phyloP scores from a whole-genome alignment of 2,113 vertebrate genomes.

The Polypterus bichir region DNA sequence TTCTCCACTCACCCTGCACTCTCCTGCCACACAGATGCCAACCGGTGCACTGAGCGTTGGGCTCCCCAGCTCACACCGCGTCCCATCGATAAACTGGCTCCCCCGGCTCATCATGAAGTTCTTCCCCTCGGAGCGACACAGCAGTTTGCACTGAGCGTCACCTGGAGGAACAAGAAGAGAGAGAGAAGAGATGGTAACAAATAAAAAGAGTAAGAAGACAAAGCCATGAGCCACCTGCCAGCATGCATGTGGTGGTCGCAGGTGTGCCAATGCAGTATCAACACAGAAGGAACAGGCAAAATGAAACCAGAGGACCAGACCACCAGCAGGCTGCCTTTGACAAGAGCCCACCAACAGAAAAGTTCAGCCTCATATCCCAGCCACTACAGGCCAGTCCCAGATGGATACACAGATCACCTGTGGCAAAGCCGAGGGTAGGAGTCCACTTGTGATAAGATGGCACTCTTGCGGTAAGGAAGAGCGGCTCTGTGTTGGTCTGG shows the following conservation, averaged over 20 bases:
- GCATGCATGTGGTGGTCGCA: too few species aligned
- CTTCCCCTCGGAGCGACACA: slow-evolving; percentile 66
- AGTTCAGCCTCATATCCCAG: too few species aligned
- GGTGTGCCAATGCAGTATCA: too few species aligned
- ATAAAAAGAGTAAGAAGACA: too few species aligned
- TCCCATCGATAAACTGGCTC: slow-evolving; percentile 74
- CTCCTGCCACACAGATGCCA: slow-evolving; percentile 60
- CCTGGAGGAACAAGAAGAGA: slow-evolving; percentile 39
- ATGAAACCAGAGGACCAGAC: too few species aligned
- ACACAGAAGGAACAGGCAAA: too few species aligned
- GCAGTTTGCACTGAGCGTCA: slow-evolving; percentile 65
- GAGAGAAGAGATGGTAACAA: too few species aligned
- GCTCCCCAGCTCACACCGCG: slow-evolving; percentile 59
- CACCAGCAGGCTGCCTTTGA: too few species aligned
- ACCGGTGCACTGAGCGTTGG: slow-evolving; percentile 26
- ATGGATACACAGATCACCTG: slow-evolving; percentile 43
- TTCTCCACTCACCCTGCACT: slow-evolving; percentile 59
- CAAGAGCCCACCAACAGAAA: too few species aligned
- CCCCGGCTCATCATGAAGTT: slow-evolving; percentile 73
- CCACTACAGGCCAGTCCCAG: too few species aligned
- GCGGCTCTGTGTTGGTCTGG: slow-evolving; percentile 55
- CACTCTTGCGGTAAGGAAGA: slow-evolving; percentile 35
- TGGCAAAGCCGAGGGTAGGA: slow-evolving; percentile 55
- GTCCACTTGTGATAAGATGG: slow-evolving; percentile 69
- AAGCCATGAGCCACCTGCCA: too few species aligned